Evolutionary conservation across 2,888 invertebrate species (phyloP).

Genomic region (Tupiocoris notatus): DNA sequence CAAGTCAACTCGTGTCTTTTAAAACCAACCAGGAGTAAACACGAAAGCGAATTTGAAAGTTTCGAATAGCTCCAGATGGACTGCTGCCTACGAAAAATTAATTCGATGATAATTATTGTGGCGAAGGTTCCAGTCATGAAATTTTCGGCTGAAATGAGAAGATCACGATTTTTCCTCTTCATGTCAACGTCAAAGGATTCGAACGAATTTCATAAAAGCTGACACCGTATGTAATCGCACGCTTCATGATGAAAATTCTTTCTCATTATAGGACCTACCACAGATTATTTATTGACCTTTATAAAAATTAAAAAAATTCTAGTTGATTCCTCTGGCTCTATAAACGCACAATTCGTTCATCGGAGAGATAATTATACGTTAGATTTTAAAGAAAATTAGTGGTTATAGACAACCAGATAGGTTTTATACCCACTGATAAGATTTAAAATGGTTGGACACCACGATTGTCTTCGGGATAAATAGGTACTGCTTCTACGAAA

Average conservation of each 20-base stretch:
- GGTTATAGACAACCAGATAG: too few relatives aligned
- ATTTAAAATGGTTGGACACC: too few relatives aligned
- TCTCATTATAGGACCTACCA: neutral
- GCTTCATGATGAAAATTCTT: neutral
- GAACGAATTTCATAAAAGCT: constrained; percentile 10
- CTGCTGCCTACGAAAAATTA: constrained; percentile 17
- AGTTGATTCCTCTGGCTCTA: too few relatives aligned
- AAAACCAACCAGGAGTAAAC: constrained; percentile 4
- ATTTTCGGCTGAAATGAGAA: constrained; percentile 5
- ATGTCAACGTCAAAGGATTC: constrained; percentile 12
- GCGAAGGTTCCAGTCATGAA: neutral
- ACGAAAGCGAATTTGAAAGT: neutral
- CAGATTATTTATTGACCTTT: neutral
- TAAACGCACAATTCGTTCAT: too few relatives aligned
- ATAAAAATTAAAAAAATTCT: too few relatives aligned
- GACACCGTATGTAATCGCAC: neutral
- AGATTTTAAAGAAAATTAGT: too few relatives aligned
- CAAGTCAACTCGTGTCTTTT: neutral
- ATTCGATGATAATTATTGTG: constrained; percentile 29
- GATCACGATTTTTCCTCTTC: constrained; percentile 11
- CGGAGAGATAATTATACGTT: too few relatives aligned
- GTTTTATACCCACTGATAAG: too few relatives aligned
- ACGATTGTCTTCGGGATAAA: too few relatives aligned
- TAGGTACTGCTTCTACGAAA: too few relatives aligned
- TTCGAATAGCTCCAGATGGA: neutral